A percentile compares a stretch with the other conserved stretches of the same genome.
These are phyloP conservation scores for Gila orcuttii DNA, from an alignment of 2,113 vertebrate species.

Conservation along the genomic window DNA sequence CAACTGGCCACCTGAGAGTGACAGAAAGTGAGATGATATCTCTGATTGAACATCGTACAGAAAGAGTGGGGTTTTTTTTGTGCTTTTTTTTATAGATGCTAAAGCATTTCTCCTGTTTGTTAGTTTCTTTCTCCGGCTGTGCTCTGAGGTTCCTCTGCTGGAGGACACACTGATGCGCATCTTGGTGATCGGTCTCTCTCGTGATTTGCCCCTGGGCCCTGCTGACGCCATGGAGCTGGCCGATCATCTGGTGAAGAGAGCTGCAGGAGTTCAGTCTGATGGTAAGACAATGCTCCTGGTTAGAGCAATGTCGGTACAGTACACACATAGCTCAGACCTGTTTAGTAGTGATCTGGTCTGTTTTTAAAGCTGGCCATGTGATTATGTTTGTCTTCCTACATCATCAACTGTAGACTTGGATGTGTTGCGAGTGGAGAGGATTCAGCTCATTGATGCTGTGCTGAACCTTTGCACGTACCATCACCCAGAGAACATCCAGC, in stretches of 20 bases:
- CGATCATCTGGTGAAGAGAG: conserved; percentile 95
- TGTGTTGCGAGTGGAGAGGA: conserved; percentile 92
- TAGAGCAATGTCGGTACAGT: not conserved
- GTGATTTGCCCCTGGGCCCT: conserved; percentile 92
- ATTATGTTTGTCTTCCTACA: conserved; percentile 37
- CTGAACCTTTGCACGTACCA: conserved; percentile 98
- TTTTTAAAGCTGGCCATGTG: conserved; percentile 46
- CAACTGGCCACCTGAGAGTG: conserved; percentile 98
- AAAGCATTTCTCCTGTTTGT: not conserved
- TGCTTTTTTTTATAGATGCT: not conserved
- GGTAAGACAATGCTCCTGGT: conserved; percentile 70
- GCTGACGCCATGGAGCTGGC: conserved; percentile 98
- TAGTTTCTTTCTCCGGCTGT: conserved; percentile 97
- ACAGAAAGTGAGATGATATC: conserved; percentile 87
- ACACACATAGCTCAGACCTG: not conserved
- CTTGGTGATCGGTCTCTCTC: conserved; percentile 91
- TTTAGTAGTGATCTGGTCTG: not conserved
- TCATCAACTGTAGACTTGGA: conserved; percentile 82
- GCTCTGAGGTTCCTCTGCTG: conserved; percentile 95
- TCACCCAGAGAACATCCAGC: conserved; percentile 97
- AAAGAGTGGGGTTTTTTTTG: not conserved
- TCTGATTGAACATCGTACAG: not conserved
- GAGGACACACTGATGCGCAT: conserved; percentile 97
- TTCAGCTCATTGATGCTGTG: conserved; percentile 94
- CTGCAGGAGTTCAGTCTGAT: conserved; percentile 91